Conservation (phyloP, 2,797 vertebrate species). For the Odontamblyopus rebecca region DNA sequence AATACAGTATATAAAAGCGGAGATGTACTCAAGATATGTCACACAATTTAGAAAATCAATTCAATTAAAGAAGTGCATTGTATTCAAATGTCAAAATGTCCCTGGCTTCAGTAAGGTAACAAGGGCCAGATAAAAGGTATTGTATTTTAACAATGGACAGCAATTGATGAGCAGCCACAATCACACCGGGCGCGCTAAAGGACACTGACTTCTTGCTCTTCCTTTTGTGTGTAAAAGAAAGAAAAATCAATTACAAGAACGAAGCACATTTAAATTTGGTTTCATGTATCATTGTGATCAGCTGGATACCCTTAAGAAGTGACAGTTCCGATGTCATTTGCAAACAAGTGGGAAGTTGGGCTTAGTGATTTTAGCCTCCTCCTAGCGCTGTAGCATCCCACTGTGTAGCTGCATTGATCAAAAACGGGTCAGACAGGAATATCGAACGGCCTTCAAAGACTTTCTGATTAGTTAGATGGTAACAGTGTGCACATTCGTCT, state of each 20-base stretch:
- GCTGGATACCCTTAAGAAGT: slow-evolving; percentile 18
- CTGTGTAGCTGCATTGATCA: slow-evolving; percentile 68
- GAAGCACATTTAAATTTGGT: slow-evolving; percentile 12
- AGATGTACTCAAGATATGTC: background rate
- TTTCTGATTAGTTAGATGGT: slow-evolving; percentile 70
- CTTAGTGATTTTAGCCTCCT: slow-evolving; percentile 24
- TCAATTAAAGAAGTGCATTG: background rate
- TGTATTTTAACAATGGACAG: slow-evolving; percentile 34
- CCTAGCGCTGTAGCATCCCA: slow-evolving; percentile 49
- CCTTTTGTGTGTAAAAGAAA: slow-evolving; percentile 24
- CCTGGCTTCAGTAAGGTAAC: slow-evolving; percentile 9
- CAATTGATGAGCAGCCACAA: slow-evolving; percentile 31
- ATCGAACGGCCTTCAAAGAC: slow-evolving; percentile 71
- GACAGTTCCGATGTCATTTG: slow-evolving; percentile 34
- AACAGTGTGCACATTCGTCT: slow-evolving; percentile 65
- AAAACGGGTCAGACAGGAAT: slow-evolving; percentile 69
- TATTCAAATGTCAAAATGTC: slow-evolving; percentile 1
- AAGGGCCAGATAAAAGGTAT: slow-evolving; percentile 26
- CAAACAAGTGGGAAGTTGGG: slow-evolving; percentile 22
- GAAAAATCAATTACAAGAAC: slow-evolving; percentile 19
- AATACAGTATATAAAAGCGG: background rate
- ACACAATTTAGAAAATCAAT: background rate
- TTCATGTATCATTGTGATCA: slow-evolving; percentile 23
- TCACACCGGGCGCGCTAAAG: slow-evolving; percentile 30
- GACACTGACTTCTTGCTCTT: slow-evolving; percentile 17